These are phyloP conservation scores for Paraplagusia blochii DNA, from an alignment of 2,113 vertebrate species.

Conservation along the genomic window DNA sequence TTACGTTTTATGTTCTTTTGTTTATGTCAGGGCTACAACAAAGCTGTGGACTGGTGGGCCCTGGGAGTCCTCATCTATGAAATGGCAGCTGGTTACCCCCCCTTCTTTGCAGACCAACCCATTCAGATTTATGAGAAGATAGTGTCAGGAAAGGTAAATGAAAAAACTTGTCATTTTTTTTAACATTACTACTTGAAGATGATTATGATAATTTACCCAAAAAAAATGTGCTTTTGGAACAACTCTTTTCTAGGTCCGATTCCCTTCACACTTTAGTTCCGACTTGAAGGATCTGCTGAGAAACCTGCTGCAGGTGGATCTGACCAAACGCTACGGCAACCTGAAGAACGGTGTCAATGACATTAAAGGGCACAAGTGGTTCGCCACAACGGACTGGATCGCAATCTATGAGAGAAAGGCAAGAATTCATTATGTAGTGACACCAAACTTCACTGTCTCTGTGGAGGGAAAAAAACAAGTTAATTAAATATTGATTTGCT, in stretches of 20 bases:
- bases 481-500: conserved; percentile 44
- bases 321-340: conserved; percentile 98
- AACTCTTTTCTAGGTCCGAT: conserved; percentile 82
- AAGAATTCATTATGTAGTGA: conserved; percentile 31
- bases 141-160: conserved; percentile 92
- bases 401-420: conserved; percentile 99
- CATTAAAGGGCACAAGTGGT: conserved; percentile 99
- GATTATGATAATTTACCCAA: not conserved
- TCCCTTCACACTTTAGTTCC: conserved; percentile 98
- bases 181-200: not conserved
- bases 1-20: not conserved
- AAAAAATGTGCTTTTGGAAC: not conserved
- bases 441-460: not conserved
- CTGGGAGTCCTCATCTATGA: conserved; percentile 98
- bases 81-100: conserved; percentile 98
- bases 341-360: conserved; percentile 98
- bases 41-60: conserved; percentile 99
- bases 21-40: conserved; percentile 90
- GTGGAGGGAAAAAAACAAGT: conserved; percentile 1
- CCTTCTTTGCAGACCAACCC: conserved; percentile 98
- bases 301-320: conserved; percentile 96
- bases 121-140: conserved; percentile 99
- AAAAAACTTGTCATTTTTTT: conserved; percentile 18
- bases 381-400: conserved; percentile 98
- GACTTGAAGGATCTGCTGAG: conserved; percentile 96